These are phyloP conservation scores for Lerema accius DNA, from an alignment of 1,140 invertebrate species.

Conservation along the genomic window DNA sequence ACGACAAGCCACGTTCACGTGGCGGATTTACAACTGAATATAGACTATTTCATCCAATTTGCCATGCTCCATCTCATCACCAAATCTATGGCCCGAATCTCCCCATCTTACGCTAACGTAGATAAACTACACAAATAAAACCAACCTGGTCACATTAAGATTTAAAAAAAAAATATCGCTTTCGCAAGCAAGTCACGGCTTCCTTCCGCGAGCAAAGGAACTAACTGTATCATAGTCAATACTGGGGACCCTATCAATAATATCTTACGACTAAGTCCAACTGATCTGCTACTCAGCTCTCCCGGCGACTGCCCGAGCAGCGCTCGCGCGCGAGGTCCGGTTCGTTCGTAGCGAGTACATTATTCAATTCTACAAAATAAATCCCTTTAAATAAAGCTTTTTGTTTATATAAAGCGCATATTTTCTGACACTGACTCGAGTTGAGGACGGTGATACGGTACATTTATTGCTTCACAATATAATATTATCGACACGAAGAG, in stretches of 20 bases:
- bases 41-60: too few species aligned
- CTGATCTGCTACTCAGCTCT: constrained; percentile 9
- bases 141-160: background rate
- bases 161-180: constrained; percentile 3
- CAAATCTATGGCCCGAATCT: too few species aligned
- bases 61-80: too few species aligned
- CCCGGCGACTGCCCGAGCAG: constrained; percentile 9
- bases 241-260: constrained; percentile 48
- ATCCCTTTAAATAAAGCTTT: constrained; percentile 22
- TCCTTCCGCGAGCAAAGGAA: constrained; percentile 40
- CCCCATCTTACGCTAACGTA: constrained; percentile 7
- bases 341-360: constrained; percentile 6
- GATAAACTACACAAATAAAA: constrained; percentile 20
- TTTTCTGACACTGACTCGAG: background rate
- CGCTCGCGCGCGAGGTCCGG: constrained; percentile 7
- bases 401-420: constrained; percentile 8
- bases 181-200: constrained; percentile 24
- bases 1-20: too few species aligned
- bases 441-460: constrained; percentile 13
- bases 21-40: too few species aligned
- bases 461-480: too few species aligned
- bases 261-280: constrained; percentile 38
- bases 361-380: background rate
- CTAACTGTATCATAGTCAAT: constrained; percentile 49
- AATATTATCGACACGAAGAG: background rate